These are phyloP conservation scores for Xestia ashworthii DNA, from an alignment of 2,888 invertebrate species.

Conservation along the genomic window DNA sequence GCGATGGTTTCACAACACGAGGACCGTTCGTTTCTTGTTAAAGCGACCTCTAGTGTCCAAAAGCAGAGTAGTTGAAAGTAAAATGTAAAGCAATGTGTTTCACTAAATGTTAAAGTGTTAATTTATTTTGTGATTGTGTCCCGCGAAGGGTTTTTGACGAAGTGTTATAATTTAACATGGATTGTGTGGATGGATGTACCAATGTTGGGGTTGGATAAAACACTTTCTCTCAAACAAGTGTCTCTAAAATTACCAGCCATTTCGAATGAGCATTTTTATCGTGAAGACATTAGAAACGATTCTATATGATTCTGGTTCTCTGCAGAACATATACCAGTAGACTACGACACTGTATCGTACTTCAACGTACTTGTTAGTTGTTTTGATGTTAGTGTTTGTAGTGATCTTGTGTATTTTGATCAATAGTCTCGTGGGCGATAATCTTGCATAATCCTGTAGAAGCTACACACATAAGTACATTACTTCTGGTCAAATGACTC, in stretches of 20 bases:
- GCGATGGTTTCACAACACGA: slow-evolving; percentile 1
- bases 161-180: slow-evolving; percentile 9
- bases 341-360: slow-evolving; percentile 25
- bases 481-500: slow-evolving; percentile 26
- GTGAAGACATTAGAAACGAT: not conserved
- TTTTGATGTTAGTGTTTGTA: slow-evolving; percentile 46
- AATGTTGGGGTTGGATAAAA: slow-evolving; percentile 6
- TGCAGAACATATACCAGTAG: slow-evolving; percentile 5
- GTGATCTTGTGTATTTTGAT: slow-evolving; percentile 39
- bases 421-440: slow-evolving; percentile 26
- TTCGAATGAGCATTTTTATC: not conserved
- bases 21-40: not conserved
- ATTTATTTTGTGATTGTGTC: slow-evolving; percentile 60
- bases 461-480: slow-evolving; percentile 19
- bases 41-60: slow-evolving; percentile 60
- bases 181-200: slow-evolving; percentile 14
- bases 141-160: slow-evolving; percentile 18
- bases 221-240: not conserved
- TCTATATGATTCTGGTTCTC: slow-evolving; percentile 2
- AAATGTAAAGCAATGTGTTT: slow-evolving; percentile 30
- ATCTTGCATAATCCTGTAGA: slow-evolving; percentile 25
- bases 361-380: slow-evolving; percentile 36
- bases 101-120: slow-evolving; percentile 38
- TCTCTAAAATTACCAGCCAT: not conserved
- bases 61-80: slow-evolving; percentile 18